Conservation (phyloP, 2,113 vertebrate genomes). For the Gorsachius goisagi region DNA sequence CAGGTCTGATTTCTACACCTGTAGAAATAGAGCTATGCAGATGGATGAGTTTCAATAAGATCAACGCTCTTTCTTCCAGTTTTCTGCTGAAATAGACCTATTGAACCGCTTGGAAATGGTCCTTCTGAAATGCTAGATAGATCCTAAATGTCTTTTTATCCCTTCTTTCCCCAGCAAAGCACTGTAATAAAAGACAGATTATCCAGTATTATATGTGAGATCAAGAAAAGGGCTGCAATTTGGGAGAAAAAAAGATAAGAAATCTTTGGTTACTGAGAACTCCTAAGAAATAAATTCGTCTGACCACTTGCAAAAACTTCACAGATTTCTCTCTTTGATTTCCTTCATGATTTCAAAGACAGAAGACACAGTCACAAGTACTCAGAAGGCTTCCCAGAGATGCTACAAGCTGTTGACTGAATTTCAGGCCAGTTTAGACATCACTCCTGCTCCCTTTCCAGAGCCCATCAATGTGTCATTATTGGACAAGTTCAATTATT, state of each 20-base stretch:
- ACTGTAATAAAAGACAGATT: neutral
- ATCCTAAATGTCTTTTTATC: neutral
- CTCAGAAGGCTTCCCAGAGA: neutral
- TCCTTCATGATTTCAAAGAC: neutral
- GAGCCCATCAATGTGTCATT: neutral
- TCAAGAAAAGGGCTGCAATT: neutral
- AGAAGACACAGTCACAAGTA: neutral
- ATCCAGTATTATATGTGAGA: neutral
- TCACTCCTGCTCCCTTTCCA: neutral
- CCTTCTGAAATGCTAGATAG: neutral
- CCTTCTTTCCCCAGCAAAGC: neutral
- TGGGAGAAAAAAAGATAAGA: neutral
- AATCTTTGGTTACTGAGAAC: neutral
- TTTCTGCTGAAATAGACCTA: neutral
- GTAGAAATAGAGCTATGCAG: neutral
- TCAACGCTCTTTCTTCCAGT: neutral
- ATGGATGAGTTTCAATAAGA: neutral
- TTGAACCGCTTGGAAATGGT: accelerated
- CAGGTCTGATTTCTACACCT: neutral
- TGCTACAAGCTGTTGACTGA: neutral
- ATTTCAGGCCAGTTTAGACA: constrained; percentile 5
- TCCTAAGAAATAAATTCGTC: neutral
- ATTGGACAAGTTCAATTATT: neutral
- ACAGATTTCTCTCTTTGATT: neutral
- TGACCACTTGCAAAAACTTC: neutral